Evolutionary conservation across 2,888 invertebrate genomes (phyloP).

Genomic region (Scaptomyza tumidula): DNA sequence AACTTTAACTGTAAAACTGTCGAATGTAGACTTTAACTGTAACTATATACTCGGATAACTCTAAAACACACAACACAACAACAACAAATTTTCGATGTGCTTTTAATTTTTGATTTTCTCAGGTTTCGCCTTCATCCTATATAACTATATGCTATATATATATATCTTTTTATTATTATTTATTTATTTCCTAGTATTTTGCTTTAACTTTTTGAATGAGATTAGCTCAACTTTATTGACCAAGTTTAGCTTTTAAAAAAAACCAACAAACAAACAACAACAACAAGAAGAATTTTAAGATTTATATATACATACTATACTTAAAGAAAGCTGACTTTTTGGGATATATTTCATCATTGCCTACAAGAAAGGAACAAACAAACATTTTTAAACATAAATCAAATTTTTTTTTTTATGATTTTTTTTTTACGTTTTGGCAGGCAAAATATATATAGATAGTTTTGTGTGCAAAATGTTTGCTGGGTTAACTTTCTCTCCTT

Average conservation of each 20-base stretch:
- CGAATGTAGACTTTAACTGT: slow-evolving; percentile 38
- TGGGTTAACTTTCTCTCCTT: slow-evolving; percentile 39
- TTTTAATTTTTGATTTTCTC: slow-evolving; percentile 45
- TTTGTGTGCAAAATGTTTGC: slow-evolving; percentile 31
- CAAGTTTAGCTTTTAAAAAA: slow-evolving; percentile 62
- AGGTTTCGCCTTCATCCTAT: slow-evolving; percentile 45
- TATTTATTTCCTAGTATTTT: slow-evolving; percentile 38
- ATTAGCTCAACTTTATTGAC: slow-evolving; percentile 57
- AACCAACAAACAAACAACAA: slow-evolving; percentile 5
- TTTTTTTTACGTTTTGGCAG: slow-evolving; percentile 18
- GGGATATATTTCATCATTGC: slow-evolving; percentile 15
- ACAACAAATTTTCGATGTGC: slow-evolving; percentile 62
- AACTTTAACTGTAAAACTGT: slow-evolving; percentile 29
- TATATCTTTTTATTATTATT: slow-evolving; percentile 3
- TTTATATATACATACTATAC: slow-evolving; percentile 53
- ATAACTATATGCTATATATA: not conserved
- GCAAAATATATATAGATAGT: slow-evolving; percentile 18
- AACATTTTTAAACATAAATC: slow-evolving; percentile 5
- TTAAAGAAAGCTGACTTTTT: slow-evolving; percentile 26
- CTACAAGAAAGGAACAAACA: slow-evolving; percentile 12
- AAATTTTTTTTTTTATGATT: slow-evolving; percentile 7
- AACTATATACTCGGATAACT: slow-evolving; percentile 62
- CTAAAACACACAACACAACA: slow-evolving; percentile 37
- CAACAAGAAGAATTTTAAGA: slow-evolving; percentile 44
- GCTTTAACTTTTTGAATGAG: slow-evolving; percentile 46